phyloP scores from a whole-genome alignment of 35 echinoderm and acorn worm genomes.

The Apostichopus japonicus region DNA sequence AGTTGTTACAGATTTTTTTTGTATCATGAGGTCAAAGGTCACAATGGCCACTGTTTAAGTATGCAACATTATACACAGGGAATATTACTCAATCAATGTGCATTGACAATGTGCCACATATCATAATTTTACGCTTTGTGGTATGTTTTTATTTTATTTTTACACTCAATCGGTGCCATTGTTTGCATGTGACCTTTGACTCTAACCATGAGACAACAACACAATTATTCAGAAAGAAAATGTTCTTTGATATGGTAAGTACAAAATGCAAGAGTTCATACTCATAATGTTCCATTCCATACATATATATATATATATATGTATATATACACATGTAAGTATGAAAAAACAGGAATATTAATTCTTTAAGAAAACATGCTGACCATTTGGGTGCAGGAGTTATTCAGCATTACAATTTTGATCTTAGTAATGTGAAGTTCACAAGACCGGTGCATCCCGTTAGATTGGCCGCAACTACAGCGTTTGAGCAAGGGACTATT shows the following conservation, averaged over 20 bases:
- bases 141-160: too few relatives aligned
- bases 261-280: slow-evolving; percentile 6
- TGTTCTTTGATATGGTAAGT: slow-evolving; percentile 13
- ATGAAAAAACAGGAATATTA: not conserved
- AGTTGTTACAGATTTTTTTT: not conserved
- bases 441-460: slow-evolving; percentile 10
- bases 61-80: not conserved
- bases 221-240: not conserved
- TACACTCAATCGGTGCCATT: too few relatives aligned
- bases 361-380: slow-evolving; percentile 14
- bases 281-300: slow-evolving; percentile 17
- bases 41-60: not conserved
- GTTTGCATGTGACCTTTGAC: too few relatives aligned
- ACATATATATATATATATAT: not conserved
- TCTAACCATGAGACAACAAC: not conserved
- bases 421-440: not conserved
- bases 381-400: not conserved
- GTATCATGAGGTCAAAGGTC: not conserved
- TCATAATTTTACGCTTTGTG: too few relatives aligned
- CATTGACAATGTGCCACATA: too few relatives aligned
- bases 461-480: not conserved
- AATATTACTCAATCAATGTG: too few relatives aligned
- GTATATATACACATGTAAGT: too few relatives aligned
- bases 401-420: not conserved
- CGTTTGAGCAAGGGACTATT: not conserved